Evolutionary conservation across 2,113 vertebrate genomes (phyloP).

Genomic region (Mustelus asterias): DNA sequence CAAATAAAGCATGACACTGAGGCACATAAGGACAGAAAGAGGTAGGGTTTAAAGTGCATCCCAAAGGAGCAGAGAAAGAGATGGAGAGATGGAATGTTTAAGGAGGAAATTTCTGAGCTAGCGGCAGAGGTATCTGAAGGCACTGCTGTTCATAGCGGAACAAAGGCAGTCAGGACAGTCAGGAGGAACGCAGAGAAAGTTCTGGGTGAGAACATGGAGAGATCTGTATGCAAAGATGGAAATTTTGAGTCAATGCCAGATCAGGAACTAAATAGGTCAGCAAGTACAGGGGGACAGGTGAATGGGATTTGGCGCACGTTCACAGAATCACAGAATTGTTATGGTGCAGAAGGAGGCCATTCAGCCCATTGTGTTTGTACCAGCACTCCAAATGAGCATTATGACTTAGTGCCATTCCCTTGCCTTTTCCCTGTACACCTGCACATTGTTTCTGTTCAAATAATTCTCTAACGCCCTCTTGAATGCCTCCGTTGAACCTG

Average conservation of each 20-base stretch:
- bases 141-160: background rate
- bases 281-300: background rate
- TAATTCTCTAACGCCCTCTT: no score
- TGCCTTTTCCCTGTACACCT: no score
- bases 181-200: background rate
- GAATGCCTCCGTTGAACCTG: no score
- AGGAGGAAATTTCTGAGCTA: background rate
- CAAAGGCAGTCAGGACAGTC: background rate
- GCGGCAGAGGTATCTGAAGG: background rate
- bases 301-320: background rate
- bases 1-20: background rate
- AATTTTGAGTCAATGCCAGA: background rate
- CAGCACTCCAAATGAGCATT: no score
- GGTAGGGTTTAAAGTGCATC: background rate
- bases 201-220: background rate
- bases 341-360: no score
- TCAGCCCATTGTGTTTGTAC: no score
- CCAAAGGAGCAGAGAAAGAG: no score
- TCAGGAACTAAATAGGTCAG: background rate
- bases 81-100: background rate
- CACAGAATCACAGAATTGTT: no score
- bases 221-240: background rate
- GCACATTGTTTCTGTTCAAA: no score
- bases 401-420: no score
- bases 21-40: background rate